These are phyloP conservation scores for Hydrolagus colliei DNA, from an alignment of 2,797 vertebrate genomes.

Conservation along the genomic window DNA sequence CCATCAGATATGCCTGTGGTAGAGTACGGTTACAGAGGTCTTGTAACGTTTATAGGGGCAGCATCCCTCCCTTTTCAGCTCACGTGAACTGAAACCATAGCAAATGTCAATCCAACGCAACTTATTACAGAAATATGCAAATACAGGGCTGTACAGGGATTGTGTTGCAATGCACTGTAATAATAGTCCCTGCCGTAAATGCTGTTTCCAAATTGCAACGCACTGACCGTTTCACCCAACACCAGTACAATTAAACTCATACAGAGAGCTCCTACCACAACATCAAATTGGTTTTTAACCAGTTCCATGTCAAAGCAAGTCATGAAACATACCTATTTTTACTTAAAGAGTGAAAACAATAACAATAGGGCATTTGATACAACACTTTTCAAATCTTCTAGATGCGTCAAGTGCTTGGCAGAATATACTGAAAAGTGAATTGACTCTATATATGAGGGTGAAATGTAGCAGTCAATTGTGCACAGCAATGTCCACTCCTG, in stretches of 20 bases:
- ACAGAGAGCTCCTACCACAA: neutral
- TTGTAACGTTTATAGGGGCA: constrained; percentile 15
- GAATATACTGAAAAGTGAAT: too few relatives aligned
- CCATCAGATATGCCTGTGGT: neutral
- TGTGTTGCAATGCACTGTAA: neutral
- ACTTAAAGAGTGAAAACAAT: too few relatives aligned
- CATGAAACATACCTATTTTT: too few relatives aligned
- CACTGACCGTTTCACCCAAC: neutral
- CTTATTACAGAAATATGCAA: constrained; percentile 4
- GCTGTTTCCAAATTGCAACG: neutral
- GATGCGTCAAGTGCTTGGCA: too few relatives aligned
- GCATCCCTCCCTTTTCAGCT: neutral
- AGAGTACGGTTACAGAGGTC: constrained; percentile 3
- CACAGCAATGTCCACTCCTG: too few relatives aligned
- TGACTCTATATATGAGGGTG: too few relatives aligned
- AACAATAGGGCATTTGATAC: too few relatives aligned
- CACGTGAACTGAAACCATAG: neutral
- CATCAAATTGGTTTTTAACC: too few relatives aligned
- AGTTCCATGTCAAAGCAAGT: too few relatives aligned
- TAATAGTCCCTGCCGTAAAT: too few relatives aligned
- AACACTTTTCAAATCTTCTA: too few relatives aligned
- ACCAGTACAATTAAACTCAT: neutral
- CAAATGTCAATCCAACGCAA: constrained; percentile 5
- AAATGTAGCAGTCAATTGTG: too few relatives aligned
- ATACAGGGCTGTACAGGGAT: neutral